These are phyloP conservation scores for Amphipoea lucens DNA, from an alignment of 2,888 invertebrate genomes.

Conservation along the genomic window DNA sequence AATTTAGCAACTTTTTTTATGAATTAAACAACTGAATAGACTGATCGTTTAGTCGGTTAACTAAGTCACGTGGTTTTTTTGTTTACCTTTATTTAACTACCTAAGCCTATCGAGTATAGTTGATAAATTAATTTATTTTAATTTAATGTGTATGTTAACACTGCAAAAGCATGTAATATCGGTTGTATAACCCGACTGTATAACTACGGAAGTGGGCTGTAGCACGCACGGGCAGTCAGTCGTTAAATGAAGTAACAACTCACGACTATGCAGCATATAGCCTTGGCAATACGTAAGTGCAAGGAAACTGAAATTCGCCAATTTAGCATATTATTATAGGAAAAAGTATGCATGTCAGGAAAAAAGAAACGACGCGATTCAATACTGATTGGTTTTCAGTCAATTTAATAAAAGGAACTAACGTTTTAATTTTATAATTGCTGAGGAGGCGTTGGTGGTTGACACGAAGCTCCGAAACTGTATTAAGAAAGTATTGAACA, in stretches of 20 bases:
- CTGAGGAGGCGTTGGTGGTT: neutral
- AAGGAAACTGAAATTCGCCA: constrained; percentile 52
- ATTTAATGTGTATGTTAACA: constrained; percentile 28
- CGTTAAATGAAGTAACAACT: constrained; percentile 60
- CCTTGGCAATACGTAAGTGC: constrained; percentile 53
- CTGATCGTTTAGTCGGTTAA: no score
- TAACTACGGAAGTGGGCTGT: constrained; percentile 55
- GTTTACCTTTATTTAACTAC: no score
- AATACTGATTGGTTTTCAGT: constrained; percentile 46
- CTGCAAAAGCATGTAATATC: constrained; percentile 47
- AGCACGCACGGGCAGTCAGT: constrained; percentile 65
- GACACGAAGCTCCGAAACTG: constrained; percentile 4
- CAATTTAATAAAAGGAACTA: constrained; percentile 37
- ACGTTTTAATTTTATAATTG: constrained; percentile 26
- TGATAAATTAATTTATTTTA: constrained; percentile 18
- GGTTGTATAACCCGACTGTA: constrained; percentile 58
- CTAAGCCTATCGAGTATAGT: no score
- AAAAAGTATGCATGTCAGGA: constrained; percentile 38
- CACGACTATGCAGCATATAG: constrained; percentile 39
- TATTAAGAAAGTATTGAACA: neutral
- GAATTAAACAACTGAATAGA: no score
- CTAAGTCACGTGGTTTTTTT: no score
- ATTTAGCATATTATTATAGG: constrained; percentile 23
- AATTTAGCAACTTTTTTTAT: no score
- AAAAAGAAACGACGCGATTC: constrained; percentile 45